Percentiles rank a stretch among this genome's conserved stretches.
These are phyloP conservation scores for Apus apus DNA, from an alignment of 2,113 vertebrate genomes.

Conservation along the genomic window DNA sequence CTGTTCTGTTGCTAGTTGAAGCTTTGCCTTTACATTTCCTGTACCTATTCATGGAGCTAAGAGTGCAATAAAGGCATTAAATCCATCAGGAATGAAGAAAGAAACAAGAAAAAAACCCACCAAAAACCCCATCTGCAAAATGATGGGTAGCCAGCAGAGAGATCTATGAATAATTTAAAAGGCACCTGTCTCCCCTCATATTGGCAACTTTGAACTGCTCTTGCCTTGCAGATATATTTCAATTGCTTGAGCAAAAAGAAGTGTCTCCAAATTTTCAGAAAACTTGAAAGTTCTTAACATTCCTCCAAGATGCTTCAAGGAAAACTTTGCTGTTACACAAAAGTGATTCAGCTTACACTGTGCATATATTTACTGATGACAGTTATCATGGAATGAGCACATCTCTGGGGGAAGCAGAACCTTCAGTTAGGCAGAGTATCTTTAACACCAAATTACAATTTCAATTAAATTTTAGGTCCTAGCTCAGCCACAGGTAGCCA, in stretches of 20 bases:
- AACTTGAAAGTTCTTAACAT: not conserved
- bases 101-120: not conserved
- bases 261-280: not conserved
- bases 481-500: not conserved
- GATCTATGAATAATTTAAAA: conserved; percentile 64
- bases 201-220: conserved; percentile 49
- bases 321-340: not conserved
- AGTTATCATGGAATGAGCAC: not conserved
- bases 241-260: conserved; percentile 4
- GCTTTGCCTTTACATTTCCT: conserved; percentile 38
- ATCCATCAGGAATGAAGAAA: not conserved
- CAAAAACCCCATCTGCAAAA: not conserved
- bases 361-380: not conserved
- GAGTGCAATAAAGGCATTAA: conserved; percentile 42
- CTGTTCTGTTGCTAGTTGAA: not conserved
- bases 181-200: conserved; percentile 36
- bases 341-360: not conserved
- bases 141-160: conserved; percentile 37
- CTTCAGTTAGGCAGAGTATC: not conserved
- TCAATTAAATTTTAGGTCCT: not conserved
- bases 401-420: not conserved
- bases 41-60: conserved; percentile 46
- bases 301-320: not conserved
- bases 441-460: not conserved
- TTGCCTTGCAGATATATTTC: conserved; percentile 49